phyloP scores from a whole-genome alignment of 1,140 invertebrate species.

The Fopius arisanus region DNA sequence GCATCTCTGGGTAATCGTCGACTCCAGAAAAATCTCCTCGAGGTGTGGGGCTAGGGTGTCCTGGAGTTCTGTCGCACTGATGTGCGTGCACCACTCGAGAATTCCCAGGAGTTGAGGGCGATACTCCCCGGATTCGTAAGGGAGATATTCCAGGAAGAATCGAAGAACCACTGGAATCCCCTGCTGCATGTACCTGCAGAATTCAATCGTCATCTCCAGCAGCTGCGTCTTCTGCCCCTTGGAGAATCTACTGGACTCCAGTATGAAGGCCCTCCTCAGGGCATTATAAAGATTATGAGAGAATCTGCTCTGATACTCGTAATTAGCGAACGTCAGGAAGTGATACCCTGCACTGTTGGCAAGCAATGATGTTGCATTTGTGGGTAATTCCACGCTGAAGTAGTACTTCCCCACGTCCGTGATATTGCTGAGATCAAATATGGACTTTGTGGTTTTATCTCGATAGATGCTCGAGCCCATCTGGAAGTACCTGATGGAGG shows the following conservation, averaged over 20 bases:
- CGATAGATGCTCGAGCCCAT: constrained; percentile 51
- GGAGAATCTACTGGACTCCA: constrained; percentile 49
- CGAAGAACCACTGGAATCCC: constrained; percentile 55
- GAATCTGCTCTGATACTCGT: constrained; percentile 58
- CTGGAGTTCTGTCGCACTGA: constrained; percentile 40
- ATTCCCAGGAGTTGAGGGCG: constrained; percentile 46
- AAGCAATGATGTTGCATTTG: constrained; percentile 55
- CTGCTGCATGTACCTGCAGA: constrained; percentile 59
- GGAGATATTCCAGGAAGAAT: constrained; percentile 56
- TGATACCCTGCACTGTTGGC: constrained; percentile 55
- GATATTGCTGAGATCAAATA: constrained; percentile 54
- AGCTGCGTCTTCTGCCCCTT: constrained; percentile 48
- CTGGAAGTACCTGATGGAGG: constrained; percentile 54
- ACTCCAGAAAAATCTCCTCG: constrained; percentile 50
- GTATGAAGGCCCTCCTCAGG: constrained; percentile 53
- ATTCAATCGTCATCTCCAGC: constrained; percentile 51
- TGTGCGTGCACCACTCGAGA: constrained; percentile 53
- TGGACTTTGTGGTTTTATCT: constrained; percentile 46
- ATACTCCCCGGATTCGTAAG: constrained; percentile 46
- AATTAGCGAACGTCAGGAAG: constrained; percentile 52
- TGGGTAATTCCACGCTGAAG: constrained; percentile 51
- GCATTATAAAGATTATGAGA: constrained; percentile 59
- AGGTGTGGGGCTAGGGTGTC: constrained; percentile 45
- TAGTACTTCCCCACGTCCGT: constrained; percentile 53
- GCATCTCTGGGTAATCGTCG: constrained; percentile 47